Evolutionary conservation across 2,113 vertebrate species (phyloP), one percentile per base, ranked within the genome.

Genomic region (Larimichthys crocea): DNA sequence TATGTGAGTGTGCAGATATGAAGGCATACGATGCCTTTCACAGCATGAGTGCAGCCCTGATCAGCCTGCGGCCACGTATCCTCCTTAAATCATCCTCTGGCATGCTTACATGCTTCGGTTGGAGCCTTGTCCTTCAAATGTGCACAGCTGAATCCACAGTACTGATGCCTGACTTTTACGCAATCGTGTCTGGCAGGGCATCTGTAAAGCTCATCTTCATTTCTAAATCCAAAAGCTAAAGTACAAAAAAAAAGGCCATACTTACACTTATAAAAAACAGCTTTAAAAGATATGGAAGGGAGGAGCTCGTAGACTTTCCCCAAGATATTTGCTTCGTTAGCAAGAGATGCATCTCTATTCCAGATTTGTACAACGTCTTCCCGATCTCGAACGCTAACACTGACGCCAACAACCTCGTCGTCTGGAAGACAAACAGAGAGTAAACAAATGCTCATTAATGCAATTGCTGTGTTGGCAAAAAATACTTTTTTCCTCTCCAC

Each of bases 231-330:
- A 64, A 46, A 64, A 19, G 8, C 7, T 26, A 29, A 67, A 22
- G 17, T 14, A 17, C 11, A 29, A 29, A 29, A 16, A 29, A 50
- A 10, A 59, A 0, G 0, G 2, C 67, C 63, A 92, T 86, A 97
- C 98, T 98, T 93, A 99, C 98, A 93, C 92, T 99, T 99, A 96
- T 99, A 99, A 96, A 99, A 99, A 81, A 97, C 96, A 0, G 95
- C 97, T 96, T 97, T 99, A 95, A 99, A 99, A 92, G 96, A 79
- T 3, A 95, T 95, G 84, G 91, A 92, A 14, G 98, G 98, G 87
- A 99, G 96, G 79, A 99, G 97, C 84, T 97, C 94, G 57, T 96
- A 94, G 90, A 99, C 95, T 91, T 97, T 99, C 67, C 96, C 95
- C 95, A 98, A 88, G 92, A 99, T 94, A 24, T 93, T 97, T 1